Percentiles rank a stretch among this genome's conserved stretches.
phyloP scores from a whole-genome alignment of 2,797 vertebrate genomes.

The Gobio occitaniae region DNA sequence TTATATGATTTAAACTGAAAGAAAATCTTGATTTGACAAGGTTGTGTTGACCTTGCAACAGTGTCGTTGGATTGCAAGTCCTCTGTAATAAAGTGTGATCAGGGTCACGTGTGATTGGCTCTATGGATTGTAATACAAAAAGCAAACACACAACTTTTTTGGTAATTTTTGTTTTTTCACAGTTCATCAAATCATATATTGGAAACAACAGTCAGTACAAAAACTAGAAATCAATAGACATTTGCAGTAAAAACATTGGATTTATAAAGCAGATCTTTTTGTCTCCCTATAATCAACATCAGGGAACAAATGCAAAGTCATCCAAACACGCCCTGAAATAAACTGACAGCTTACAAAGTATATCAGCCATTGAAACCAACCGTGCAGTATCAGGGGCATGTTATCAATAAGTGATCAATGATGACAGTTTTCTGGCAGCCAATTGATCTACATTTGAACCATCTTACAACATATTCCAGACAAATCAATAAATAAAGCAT shows the following conservation, averaged over 20 bases:
- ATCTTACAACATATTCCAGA: constrained; percentile 30
- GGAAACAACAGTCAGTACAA: not conserved
- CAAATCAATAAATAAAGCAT: constrained; percentile 29
- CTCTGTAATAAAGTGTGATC: constrained; percentile 31
- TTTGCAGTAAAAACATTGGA: constrained; percentile 45
- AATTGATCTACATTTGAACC: too few relatives aligned
- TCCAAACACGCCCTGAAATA: constrained; percentile 16
- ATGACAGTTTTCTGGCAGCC: not conserved
- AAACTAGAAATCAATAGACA: constrained; percentile 11
- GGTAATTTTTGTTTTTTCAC: not conserved
- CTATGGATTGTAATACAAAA: not conserved
- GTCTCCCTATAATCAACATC: constrained; percentile 25
- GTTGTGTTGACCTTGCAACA: not conserved
- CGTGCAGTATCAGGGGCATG: constrained; percentile 50
- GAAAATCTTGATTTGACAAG: not conserved
- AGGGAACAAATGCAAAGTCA: not conserved
- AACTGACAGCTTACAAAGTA: constrained; percentile 13
- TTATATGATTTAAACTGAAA: not conserved
- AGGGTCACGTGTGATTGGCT: not conserved
- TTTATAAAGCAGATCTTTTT: constrained; percentile 49
- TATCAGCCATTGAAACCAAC: constrained; percentile 22
- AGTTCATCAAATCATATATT: constrained; percentile 13
- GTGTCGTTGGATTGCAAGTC: not conserved
- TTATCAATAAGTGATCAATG: not conserved
- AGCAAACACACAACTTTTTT: not conserved